These are phyloP conservation scores for Enteromius argenteus DNA, from an alignment of 2,797 vertebrate species.

Conservation along the genomic window DNA sequence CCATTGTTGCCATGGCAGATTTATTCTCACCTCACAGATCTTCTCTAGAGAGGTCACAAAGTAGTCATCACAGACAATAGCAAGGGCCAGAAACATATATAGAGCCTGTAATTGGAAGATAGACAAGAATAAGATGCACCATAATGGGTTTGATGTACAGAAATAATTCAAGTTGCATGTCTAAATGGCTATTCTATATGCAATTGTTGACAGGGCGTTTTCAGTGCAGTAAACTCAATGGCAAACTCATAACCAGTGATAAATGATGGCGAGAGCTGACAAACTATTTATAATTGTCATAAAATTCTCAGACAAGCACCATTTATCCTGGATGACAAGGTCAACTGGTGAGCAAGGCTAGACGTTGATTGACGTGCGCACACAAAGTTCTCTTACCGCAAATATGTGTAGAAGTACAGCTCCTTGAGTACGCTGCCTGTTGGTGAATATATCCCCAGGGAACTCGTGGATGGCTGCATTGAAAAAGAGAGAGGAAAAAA, in stretches of 20 bases:
- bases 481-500: constrained; percentile 53
- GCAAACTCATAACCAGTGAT: constrained; percentile 26
- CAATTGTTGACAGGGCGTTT: constrained; percentile 1
- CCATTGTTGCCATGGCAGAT: background rate
- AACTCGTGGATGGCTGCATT: constrained; percentile 87
- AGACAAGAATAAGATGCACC: background rate
- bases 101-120: constrained; percentile 75
- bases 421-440: constrained; percentile 80
- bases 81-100: constrained; percentile 91
- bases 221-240: background rate
- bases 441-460: constrained; percentile 86
- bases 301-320: constrained; percentile 46
- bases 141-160: background rate
- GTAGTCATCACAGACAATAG: constrained; percentile 90
- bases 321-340: constrained; percentile 42
- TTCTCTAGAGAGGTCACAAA: constrained; percentile 90
- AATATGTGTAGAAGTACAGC: constrained; percentile 84
- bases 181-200: constrained; percentile 20
- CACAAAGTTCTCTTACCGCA: constrained; percentile 77
- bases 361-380: constrained; percentile 42
- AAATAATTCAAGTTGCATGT: background rate
- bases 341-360: constrained; percentile 22
- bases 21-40: constrained; percentile 86
- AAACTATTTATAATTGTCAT: constrained; percentile 54
- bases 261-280: constrained; percentile 38